A percentile compares a stretch with the other conserved stretches of the same genome.
Evolutionary conservation across 1,140 invertebrate genomes (phyloP).

Genomic region (Sinonovacula constricta): DNA sequence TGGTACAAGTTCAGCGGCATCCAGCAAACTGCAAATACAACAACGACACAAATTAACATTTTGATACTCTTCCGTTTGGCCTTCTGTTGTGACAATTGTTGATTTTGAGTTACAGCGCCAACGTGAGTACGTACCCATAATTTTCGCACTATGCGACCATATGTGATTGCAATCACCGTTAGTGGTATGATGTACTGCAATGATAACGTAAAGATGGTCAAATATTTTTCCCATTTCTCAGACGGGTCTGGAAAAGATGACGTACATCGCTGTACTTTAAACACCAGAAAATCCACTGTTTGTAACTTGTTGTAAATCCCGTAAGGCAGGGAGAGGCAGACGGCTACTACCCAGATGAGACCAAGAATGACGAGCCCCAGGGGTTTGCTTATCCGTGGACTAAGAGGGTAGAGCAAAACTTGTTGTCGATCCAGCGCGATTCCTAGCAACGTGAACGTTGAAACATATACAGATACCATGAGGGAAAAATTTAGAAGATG

Average conservation of each 20-base stretch:
- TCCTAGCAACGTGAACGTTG: slow-evolving; percentile 79
- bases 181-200: slow-evolving; percentile 80
- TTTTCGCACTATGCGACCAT: slow-evolving; percentile 61
- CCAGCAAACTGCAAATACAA: slow-evolving; percentile 79
- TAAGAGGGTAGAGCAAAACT: slow-evolving; percentile 79
- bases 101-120: slow-evolving; percentile 55
- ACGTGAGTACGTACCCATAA: slow-evolving; percentile 61
- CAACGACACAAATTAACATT: slow-evolving; percentile 76
- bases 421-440: slow-evolving; percentile 80
- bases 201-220: slow-evolving; percentile 78
- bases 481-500: slow-evolving; percentile 79
- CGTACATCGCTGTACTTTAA: slow-evolving; percentile 71
- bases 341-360: slow-evolving; percentile 79
- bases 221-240: slow-evolving; percentile 66
- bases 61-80: slow-evolving; percentile 72
- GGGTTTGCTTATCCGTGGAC: slow-evolving; percentile 73
- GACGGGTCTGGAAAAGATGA: slow-evolving; percentile 67
- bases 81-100: slow-evolving; percentile 58
- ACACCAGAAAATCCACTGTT: slow-evolving; percentile 55
- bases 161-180: slow-evolving; percentile 76
- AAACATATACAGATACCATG: slow-evolving; percentile 80
- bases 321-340: slow-evolving; percentile 79
- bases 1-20: slow-evolving; percentile 80
- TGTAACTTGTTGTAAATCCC: slow-evolving; percentile 76
- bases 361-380: slow-evolving; percentile 75